A percentile compares a stretch with the other conserved stretches of the same genome.
These are phyloP conservation scores for Rhinella marina DNA, from an alignment of 2,797 vertebrate species.

Conservation along the genomic window DNA sequence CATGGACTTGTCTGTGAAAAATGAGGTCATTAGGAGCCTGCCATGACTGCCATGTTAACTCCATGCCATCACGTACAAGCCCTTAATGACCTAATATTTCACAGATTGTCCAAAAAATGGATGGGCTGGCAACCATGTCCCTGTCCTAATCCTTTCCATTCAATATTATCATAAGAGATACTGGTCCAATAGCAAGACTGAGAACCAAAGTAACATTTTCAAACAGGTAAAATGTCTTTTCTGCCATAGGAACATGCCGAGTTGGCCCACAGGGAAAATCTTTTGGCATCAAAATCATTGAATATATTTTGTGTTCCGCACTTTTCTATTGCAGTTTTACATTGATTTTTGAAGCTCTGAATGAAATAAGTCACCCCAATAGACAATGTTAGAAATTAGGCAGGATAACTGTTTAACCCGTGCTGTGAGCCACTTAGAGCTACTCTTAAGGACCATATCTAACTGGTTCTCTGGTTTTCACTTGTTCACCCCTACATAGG, in stretches of 20 bases:
- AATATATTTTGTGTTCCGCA: neutral
- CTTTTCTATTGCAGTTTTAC: neutral
- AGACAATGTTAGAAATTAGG: neutral
- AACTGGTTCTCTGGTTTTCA: too few species aligned
- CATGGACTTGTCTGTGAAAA: neutral
- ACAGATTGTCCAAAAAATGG: neutral
- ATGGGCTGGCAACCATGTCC: neutral
- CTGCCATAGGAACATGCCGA: too few species aligned
- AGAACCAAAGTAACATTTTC: neutral
- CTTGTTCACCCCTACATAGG: too few species aligned
- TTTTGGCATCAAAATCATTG: neutral
- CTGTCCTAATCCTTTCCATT: neutral
- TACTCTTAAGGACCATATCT: too few species aligned
- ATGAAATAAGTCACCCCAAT: neutral
- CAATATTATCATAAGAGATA: too few species aligned
- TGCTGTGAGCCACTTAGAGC: too few species aligned
- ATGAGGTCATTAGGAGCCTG: slow-evolving; percentile 3
- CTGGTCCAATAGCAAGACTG: neutral
- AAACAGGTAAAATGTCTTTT: neutral
- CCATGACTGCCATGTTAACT: neutral
- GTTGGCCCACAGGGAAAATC: neutral
- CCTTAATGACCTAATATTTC: slow-evolving; percentile 1
- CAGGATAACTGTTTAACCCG: slow-evolving; percentile 1
- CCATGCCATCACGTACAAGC: neutral
- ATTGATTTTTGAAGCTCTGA: neutral